A percentile compares a stretch with the other conserved stretches of the same genome.
Evolutionary conservation across 2,797 vertebrate genomes (phyloP).

Genomic region (Glyptemys insculpta): DNA sequence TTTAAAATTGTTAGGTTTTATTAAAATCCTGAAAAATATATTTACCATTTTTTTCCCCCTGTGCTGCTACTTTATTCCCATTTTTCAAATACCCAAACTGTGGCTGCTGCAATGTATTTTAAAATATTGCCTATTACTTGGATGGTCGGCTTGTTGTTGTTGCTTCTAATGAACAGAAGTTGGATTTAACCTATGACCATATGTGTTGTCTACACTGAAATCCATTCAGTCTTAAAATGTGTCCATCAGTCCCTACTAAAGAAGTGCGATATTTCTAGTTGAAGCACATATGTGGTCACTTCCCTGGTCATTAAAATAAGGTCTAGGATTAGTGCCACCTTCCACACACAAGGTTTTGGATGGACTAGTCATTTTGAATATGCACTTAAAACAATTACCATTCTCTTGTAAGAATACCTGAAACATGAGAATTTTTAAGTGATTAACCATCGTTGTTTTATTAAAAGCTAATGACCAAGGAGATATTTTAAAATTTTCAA

Average conservation of each 20-base stretch:
- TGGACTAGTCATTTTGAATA: background rate
- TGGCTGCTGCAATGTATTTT: background rate
- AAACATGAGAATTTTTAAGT: background rate
- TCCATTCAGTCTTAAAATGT: constrained; percentile 30
- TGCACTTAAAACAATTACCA: background rate
- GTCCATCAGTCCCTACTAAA: background rate
- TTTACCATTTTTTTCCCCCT: background rate
- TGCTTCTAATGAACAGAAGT: background rate
- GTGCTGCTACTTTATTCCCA: background rate
- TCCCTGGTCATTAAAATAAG: background rate
- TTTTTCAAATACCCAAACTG: background rate
- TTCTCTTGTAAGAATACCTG: background rate
- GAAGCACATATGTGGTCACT: background rate
- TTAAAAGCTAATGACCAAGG: constrained; percentile 14
- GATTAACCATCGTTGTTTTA: background rate
- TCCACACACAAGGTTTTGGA: background rate
- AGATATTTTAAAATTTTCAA: background rate
- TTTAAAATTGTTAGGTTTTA: background rate
- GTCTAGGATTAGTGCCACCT: background rate
- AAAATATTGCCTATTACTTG: background rate
- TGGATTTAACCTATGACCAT: background rate
- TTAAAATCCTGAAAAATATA: background rate
- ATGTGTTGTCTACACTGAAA: constrained; percentile 31
- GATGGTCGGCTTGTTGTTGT: constrained; percentile 24
- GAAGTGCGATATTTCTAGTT: background rate